Evolutionary conservation across 2,113 vertebrate genomes (phyloP).

Genomic region (Hylia prasina): DNA sequence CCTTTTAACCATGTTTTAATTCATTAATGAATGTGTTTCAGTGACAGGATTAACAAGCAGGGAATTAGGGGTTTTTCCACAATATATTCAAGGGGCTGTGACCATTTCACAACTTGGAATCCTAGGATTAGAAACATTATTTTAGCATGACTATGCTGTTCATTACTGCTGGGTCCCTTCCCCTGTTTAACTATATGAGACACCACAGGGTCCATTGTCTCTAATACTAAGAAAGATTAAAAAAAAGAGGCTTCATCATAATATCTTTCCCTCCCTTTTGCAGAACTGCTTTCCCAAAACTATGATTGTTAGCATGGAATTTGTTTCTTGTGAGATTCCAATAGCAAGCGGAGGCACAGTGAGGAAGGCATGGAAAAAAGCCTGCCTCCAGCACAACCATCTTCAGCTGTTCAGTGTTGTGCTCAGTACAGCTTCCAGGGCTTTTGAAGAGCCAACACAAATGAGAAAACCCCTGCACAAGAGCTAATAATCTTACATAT

Average conservation of each 20-base stretch:
- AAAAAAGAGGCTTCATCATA: not conserved
- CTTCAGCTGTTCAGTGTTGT: slow-evolving; percentile 26
- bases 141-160: not conserved
- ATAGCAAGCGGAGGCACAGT: not conserved
- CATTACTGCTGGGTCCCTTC: not conserved
- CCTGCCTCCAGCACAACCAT: not conserved
- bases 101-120: not conserved
- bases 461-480: not conserved
- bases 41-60: not conserved
- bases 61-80: not conserved
- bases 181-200: not conserved
- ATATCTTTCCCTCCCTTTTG: not conserved
- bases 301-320: not conserved
- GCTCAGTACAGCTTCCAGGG: not conserved
- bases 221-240: not conserved
- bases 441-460: slow-evolving; percentile 13
- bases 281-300: not conserved
- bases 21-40: not conserved
- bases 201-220: not conserved
- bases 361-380: slow-evolving; percentile 2
- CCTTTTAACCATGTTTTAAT: not conserved
- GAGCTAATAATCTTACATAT: not conserved
- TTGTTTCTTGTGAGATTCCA: slow-evolving; percentile 32
- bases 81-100: not conserved
- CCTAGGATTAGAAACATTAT: not conserved